These are phyloP conservation scores for Sylvilagus bachmani DNA, from an alignment of 2,113 vertebrate genomes.

Conservation along the genomic window DNA sequence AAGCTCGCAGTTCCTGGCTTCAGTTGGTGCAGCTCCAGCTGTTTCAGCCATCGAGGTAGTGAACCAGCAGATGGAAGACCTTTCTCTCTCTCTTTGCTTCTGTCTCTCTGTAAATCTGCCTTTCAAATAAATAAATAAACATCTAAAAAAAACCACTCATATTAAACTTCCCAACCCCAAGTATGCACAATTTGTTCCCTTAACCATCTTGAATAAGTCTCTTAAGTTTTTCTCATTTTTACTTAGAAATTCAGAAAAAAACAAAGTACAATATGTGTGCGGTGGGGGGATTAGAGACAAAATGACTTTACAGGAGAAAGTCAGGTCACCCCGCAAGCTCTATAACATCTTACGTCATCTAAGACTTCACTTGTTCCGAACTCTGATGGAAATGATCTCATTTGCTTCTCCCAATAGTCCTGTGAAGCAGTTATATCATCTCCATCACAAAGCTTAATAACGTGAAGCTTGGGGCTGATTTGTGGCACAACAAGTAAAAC, in stretches of 20 bases:
- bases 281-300: conserved; percentile 31
- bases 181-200: conserved; percentile 44
- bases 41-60: no score
- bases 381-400: neutral
- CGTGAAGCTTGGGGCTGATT: neutral
- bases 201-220: conserved; percentile 40
- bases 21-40: no score
- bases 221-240: conserved; percentile 52
- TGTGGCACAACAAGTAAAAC: no score
- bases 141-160: neutral
- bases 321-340: neutral
- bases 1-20: no score
- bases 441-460: conserved; percentile 3
- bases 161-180: conserved; percentile 18
- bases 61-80: no score
- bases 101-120: no score
- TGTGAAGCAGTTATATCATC: neutral
- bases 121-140: no score
- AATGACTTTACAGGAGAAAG: conserved; percentile 46
- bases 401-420: neutral
- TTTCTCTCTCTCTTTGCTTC: no score
- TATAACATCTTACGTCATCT: neutral
- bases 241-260: conserved; percentile 45
- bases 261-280: conserved; percentile 22
- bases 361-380: conserved; percentile 51